phyloP scores from a whole-genome alignment of 2,113 vertebrate species.

The Pteropus alecto region DNA sequence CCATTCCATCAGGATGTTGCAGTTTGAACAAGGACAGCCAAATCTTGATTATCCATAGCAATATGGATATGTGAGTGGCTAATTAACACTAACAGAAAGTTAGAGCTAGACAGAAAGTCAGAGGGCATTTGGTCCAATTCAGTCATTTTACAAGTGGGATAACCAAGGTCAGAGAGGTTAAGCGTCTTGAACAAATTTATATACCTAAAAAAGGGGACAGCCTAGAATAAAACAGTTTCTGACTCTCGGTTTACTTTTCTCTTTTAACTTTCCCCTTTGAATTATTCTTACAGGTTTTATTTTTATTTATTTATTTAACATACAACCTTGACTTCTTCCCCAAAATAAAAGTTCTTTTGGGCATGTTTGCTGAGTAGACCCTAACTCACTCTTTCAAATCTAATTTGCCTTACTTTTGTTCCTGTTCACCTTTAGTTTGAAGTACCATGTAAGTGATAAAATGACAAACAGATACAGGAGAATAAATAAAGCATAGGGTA shows the following conservation, averaged over 20 bases:
- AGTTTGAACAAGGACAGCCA: not conserved
- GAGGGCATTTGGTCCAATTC: not conserved
- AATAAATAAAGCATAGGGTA: not conserved
- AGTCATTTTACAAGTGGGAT: not conserved
- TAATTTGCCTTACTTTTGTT: not conserved
- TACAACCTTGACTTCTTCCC: not conserved
- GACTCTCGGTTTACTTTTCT: not conserved
- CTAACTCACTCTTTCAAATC: not conserved
- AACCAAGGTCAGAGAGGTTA: not conserved
- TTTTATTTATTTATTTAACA: not conserved
- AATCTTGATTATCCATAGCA: constrained; percentile 37
- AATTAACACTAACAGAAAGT: constrained; percentile 37
- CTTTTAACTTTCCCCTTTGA: not conserved
- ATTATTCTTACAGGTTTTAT: not conserved
- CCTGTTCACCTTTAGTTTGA: not conserved
- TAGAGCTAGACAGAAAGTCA: not conserved
- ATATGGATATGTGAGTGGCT: not conserved
- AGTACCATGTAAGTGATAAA: not conserved
- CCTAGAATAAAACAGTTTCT: not conserved
- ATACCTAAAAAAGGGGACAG: not conserved
- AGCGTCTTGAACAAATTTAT: not conserved
- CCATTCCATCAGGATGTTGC: constrained; percentile 41
- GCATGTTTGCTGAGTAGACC: not conserved
- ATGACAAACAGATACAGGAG: not conserved
- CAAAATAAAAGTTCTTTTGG: not conserved